These are phyloP conservation scores for Riparia riparia DNA, from an alignment of 2,113 vertebrate genomes.

Conservation along the genomic window DNA sequence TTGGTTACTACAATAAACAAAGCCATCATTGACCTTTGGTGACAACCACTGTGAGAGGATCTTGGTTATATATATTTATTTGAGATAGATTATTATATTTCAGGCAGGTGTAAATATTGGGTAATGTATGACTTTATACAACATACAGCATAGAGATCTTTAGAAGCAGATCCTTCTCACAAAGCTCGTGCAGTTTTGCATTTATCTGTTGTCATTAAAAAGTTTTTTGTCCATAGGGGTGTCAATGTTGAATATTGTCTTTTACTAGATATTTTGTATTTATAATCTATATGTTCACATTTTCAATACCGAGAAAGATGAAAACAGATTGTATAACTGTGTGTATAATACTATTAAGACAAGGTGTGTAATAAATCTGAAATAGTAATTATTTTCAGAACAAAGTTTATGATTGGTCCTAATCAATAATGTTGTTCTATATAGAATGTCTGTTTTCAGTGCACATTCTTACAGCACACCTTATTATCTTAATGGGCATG, in stretches of 20 bases:
- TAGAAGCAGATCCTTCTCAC: not conserved
- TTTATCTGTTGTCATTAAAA: not conserved
- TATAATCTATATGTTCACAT: not conserved
- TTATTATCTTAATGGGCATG: not conserved
- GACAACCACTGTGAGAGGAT: not conserved
- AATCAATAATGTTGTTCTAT: not conserved
- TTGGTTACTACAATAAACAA: not conserved
- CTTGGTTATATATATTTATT: not conserved
- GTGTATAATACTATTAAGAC: not conserved
- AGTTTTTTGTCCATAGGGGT: not conserved
- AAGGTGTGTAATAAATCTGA: not conserved
- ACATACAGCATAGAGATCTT: not conserved
- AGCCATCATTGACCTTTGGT: not conserved
- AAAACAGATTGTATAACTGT: not conserved
- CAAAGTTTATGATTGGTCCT: not conserved
- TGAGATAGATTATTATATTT: not conserved
- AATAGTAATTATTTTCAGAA: not conserved
- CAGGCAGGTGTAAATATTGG: not conserved
- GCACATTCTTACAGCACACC: not conserved
- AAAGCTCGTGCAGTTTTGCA: not conserved
- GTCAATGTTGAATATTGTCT: not conserved
- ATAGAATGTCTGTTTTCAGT: not conserved
- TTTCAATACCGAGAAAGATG: not conserved
- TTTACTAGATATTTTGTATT: not conserved
- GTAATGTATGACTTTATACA: not conserved